Base-by-base conservation (phyloP, 2,113 vertebrate genomes). In the Brachyhypopomus occidentalis region DNA sequence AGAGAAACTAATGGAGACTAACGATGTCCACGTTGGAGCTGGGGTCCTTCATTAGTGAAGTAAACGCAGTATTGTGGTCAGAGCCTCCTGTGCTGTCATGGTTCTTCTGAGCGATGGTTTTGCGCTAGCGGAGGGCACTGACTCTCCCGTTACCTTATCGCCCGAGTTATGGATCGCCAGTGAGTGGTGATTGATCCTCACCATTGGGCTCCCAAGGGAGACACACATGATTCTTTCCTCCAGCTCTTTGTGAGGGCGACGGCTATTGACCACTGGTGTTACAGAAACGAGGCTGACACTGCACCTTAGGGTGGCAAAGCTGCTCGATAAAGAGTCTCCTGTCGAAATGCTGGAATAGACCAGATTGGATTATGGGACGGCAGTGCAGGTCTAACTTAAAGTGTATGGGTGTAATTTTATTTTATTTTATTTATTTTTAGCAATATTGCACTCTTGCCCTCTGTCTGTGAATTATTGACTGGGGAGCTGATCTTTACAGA, bases 131-230 rank as follows among this genome's bases (percentile, higher is more conserved):
- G 9, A 52, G 45, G 45, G 11, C 45, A 52, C 45, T 30, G 59
- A 77, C 71, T 72, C 78, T 36, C 58, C 34, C n/a, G 17, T 70
- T 72, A 23, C 34, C 45, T 20, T 67, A 34, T 81, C 34, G 64
- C 72, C 20, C 52, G 23, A 80, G 45, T 38, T 66, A 76, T 76
- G 16, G 67, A 81, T 67, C 11, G 19, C 70, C 74, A 27, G 74
- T 55, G 60, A 78, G 78, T 81, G 75, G 19, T 11, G n/a, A 84
- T 84, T 75, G 79, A 78, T 81, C 67, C 63, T 58, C 45, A 55
- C 77, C 62, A 78, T 78, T 38, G 22, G 20, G 45, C 70, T 27
- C 63, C 60, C 25, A 63, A 25, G 55, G 52, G 25, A 75, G 73
- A 82, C 22, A 77, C n/a, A 71, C 38, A 71, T 48, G 17, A 64